These are phyloP conservation scores for Turnix velox DNA, from an alignment of 2,113 vertebrate genomes.

Conservation along the genomic window DNA sequence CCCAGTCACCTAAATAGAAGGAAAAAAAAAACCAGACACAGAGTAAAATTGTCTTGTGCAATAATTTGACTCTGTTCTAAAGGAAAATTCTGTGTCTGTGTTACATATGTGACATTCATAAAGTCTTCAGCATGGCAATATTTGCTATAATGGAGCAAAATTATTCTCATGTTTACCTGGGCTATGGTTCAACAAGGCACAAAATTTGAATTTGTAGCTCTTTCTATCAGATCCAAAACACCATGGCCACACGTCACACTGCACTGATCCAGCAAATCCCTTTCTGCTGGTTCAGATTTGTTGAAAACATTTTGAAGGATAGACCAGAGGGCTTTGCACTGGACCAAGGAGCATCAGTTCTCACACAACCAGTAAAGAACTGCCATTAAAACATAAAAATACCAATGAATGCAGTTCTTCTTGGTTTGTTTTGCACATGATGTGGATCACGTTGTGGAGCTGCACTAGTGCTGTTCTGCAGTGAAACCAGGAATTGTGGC, in stretches of 20 bases:
- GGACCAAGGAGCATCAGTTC: background rate
- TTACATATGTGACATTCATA: background rate
- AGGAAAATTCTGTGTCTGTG: background rate
- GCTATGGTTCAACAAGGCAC: background rate
- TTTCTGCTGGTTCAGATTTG: constrained; percentile 15
- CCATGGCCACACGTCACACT: background rate
- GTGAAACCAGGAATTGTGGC: background rate
- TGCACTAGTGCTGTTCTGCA: background rate
- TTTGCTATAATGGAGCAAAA: background rate
- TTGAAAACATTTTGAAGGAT: background rate
- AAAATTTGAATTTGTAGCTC: background rate
- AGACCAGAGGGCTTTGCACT: background rate
- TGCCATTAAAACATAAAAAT: background rate
- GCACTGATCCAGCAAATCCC: background rate
- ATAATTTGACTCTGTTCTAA: background rate
- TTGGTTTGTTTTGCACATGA: background rate
- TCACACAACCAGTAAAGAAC: background rate
- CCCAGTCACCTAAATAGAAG: background rate
- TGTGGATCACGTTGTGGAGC: background rate
- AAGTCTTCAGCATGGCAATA: background rate
- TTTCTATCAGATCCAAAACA: background rate
- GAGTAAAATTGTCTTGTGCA: background rate
- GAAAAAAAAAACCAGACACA: background rate
- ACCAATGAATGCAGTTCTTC: background rate
- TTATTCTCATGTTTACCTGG: background rate